Evolutionary conservation across 2,888 invertebrate species (phyloP).

Genomic region (Pollenia amentaria): DNA sequence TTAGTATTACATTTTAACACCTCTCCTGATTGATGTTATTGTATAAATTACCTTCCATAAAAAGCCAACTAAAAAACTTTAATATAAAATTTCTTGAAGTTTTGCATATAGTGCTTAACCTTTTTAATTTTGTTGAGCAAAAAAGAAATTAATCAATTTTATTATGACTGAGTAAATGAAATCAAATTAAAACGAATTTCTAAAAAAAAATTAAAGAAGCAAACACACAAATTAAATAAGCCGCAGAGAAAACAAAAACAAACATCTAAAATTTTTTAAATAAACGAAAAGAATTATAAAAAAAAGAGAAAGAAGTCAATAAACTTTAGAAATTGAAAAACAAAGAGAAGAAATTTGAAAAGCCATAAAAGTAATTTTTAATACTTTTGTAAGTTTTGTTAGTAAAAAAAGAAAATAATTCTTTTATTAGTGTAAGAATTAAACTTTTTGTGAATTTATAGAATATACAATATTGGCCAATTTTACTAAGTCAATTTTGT

Average conservation of each 20-base stretch:
- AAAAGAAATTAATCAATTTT: slow-evolving; percentile 21
- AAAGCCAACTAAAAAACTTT: neutral
- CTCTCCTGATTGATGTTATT: too few relatives aligned
- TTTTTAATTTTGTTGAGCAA: neutral
- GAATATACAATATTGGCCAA: too few relatives aligned
- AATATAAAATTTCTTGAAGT: neutral
- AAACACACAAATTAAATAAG: slow-evolving; percentile 1
- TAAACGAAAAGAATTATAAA: neutral
- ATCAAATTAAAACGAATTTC: neutral
- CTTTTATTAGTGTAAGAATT: slow-evolving; percentile 20
- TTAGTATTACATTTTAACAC: too few relatives aligned
- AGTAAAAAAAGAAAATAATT: neutral
- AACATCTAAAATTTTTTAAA: too few relatives aligned
- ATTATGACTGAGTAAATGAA: neutral
- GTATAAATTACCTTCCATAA: too few relatives aligned
- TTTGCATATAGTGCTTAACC: too few relatives aligned
- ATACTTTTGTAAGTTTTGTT: neutral
- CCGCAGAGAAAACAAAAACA: neutral
- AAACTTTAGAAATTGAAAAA: slow-evolving; percentile 18
- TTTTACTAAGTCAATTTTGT: neutral
- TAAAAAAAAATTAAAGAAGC: slow-evolving; percentile 5
- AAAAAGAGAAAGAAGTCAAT: slow-evolving; percentile 31
- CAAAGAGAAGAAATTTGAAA: slow-evolving; percentile 3
- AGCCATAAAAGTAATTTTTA: neutral
- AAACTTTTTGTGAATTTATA: neutral